Evolutionary conservation across 2,113 vertebrate genomes (phyloP), one percentile per base, ranked within the genome.

Genomic region (Gavia stellata): DNA sequence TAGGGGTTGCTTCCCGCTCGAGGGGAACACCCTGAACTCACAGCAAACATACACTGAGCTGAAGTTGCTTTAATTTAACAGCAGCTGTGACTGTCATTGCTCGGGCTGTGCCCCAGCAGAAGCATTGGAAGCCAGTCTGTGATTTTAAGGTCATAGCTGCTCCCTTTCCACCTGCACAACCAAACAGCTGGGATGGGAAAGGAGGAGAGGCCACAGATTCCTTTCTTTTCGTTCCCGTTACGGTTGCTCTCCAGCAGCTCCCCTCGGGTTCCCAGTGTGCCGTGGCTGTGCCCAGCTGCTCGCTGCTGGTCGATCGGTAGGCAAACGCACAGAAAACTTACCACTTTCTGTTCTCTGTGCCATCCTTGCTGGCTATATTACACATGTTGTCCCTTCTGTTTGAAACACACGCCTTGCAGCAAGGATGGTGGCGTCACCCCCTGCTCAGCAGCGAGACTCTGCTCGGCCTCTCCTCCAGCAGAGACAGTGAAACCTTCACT

Each of bases 41-140:
- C 21, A 3, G 36, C 66, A 29, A 28, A 23, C 19, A 12, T 1
- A 7, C 3, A 4, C 21, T 1, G 2, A 17, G 55, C 55, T 33
- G 36, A 23, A 50, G 31, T 4, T 50, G 56, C 67, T 18, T n/a
- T 19, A 50, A 15, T n/a, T n/a, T n/a, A 34, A 15, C 45, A 23
- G 55, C 55, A 26, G 65, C 29, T 34, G 44, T 21, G 21, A 26
- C 17, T 15, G 12, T 16, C 34, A 12, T 8, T 17, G n/a, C 52
- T 20, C 23, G 9, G 65, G 53, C 44, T 33, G 13, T 26, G n/a
- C n/a, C 28, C n/a, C 55, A 59, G 66, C 53, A 70, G 80, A 21
- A 70, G 55, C 66, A 23, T 23, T 28, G 80, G 80, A 26, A 49
- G 67, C 65, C 12, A 17, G 2, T 14, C 40, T 36, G 28, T 47